Evolutionary conservation across 1,140 invertebrate species (phyloP).

Genomic region (Hesperophylax magnus): DNA sequence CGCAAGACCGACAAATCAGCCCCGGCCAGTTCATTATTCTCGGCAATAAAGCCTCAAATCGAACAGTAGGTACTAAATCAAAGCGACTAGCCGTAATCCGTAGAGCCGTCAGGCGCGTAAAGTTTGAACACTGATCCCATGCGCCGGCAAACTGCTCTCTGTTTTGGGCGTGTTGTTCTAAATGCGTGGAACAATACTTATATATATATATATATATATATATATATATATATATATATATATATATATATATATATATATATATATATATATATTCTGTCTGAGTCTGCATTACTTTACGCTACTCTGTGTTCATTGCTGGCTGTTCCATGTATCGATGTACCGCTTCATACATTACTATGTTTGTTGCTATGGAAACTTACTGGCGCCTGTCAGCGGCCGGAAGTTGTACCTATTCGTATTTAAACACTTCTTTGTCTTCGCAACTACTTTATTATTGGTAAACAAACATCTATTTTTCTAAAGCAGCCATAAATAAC

Average conservation of each 20-base stretch:
- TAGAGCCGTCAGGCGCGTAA: not conserved
- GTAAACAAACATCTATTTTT: conserved; percentile 16
- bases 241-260: too few relatives aligned
- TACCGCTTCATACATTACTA: not conserved
- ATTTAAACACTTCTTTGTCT: conserved; percentile 18
- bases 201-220: too few relatives aligned
- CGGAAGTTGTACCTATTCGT: conserved; percentile 17
- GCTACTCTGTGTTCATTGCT: too few relatives aligned
- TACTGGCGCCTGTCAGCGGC: not conserved
- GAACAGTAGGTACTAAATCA: conserved; percentile 7
- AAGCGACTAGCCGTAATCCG: conserved; percentile 12
- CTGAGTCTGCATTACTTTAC: not conserved
- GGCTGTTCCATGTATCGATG: too few relatives aligned
- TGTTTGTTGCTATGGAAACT: not conserved
- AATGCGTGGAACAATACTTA: conserved; percentile 15
- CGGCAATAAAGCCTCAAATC: conserved; percentile 1
- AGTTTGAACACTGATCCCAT: too few relatives aligned
- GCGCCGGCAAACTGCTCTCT: not conserved
- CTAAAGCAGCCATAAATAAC: conserved; percentile 14
- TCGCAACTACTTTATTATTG: not conserved
- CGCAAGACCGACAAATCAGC: not conserved
- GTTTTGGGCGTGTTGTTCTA: conserved; percentile 13
- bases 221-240: too few relatives aligned
- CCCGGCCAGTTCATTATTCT: conserved; percentile 8
- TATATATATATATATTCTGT: too few relatives aligned